Percentiles rank a stretch among this genome's conserved stretches.
Evolutionary conservation across 2,113 vertebrate species (phyloP).

Genomic region (Recurvirostra avosetta): DNA sequence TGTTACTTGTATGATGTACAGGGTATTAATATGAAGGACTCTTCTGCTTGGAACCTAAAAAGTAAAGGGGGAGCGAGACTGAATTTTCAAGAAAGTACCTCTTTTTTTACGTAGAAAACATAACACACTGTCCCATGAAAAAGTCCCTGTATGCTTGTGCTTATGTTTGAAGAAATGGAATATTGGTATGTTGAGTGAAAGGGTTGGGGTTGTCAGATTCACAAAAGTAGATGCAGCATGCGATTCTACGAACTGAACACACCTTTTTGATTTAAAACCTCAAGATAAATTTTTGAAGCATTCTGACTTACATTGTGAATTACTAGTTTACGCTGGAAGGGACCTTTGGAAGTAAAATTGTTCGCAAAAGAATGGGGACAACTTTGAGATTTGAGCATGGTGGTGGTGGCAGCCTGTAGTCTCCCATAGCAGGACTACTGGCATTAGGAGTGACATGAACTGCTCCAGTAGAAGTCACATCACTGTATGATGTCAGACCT

Average conservation of each 20-base stretch:
- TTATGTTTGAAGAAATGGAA: background rate
- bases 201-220: background rate
- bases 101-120: background rate
- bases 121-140: too few species aligned
- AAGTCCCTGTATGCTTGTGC: background rate
- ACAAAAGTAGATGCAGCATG: rapidly evolving
- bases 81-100: background rate
- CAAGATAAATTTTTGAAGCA: rapidly evolving
- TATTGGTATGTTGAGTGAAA: background rate
- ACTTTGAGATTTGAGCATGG: background rate
- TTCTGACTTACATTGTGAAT: too few species aligned
- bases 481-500: rapidly evolving
- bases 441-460: rapidly evolving
- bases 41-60: background rate
- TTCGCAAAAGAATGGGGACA: background rate
- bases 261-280: background rate
- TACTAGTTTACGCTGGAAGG: background rate
- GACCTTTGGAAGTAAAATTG: too few species aligned
- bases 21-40: background rate
- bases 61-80: background rate
- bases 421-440: rapidly evolving
- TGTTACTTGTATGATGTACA: background rate
- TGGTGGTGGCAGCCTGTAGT: rapidly evolving
- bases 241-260: too few species aligned
- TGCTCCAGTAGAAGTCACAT: rapidly evolving